Evolutionary conservation across 2,888 invertebrate species (phyloP), one percentile per base, ranked within the genome.

Genomic region (Leptinotarsa rubiginosa): DNA sequence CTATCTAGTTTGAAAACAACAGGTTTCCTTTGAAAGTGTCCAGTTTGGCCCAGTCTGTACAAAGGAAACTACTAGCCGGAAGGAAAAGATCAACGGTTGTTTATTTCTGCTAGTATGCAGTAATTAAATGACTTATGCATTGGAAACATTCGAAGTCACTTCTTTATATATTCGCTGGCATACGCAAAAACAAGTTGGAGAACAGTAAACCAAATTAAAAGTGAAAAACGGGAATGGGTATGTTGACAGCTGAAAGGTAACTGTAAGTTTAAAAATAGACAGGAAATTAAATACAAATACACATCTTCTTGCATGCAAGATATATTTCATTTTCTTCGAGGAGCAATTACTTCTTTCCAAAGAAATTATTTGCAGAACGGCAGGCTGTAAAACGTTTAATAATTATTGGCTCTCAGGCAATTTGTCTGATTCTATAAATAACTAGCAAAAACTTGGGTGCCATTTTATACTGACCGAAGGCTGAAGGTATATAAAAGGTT

Each of bases 321-420:
- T 64, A 70, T 56, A 62, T 70, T 74, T 70, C 52, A 50, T 67
- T 74, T 67, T 68, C 70, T 70, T 70, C 70, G 67, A 62, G 20
- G 52, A 22, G 74, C 70, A 70, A 74, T 74, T 74, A 74, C 64
- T 70, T 68, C 49, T 47, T 64, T 70, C 62, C 47, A 62, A 67
- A 70, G 70, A 52, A 54, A 70, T 69, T 70, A 74, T 74, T 74
- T 70, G 75, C 76, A 70, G 76, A 77, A 78, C 50, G 52, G 52
- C 52, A 70, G 77, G 76, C 76, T 77, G 77, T 78, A 76, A 79
- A 79, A 74, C 76, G 76, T 74, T 65, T 64, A 75, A 75, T 79
- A 77, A 79, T 78, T 77, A 77, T 73, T 73, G 72, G 73, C 73
- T 75, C 52, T 72, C 73, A 77, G 67, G 75, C 79, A 79, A 77